These are phyloP conservation scores for Pantherophis alleghaniensis DNA, from an alignment of 2,797 vertebrate species.

Conservation along the genomic window DNA sequence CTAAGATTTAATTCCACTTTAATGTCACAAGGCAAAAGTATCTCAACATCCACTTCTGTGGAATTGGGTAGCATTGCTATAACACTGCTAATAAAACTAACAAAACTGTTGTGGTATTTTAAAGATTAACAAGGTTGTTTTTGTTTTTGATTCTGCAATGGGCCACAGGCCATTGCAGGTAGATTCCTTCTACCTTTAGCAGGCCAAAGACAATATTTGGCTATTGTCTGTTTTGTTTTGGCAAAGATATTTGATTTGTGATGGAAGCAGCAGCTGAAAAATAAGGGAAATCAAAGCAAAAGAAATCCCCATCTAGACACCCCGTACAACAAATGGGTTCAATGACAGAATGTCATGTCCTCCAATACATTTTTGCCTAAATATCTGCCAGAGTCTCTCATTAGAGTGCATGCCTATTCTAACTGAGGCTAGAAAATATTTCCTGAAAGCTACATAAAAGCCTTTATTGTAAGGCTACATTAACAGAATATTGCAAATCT, in stretches of 20 bases:
- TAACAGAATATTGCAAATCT: neutral
- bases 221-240: neutral
- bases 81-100: neutral
- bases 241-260: neutral
- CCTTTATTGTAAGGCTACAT: neutral
- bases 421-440: neutral
- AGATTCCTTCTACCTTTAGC: neutral
- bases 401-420: neutral
- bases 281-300: neutral
- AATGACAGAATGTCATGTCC: neutral
- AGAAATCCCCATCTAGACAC: neutral
- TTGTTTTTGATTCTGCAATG: neutral
- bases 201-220: neutral
- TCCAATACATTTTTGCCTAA: neutral
- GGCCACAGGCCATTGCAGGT: neutral
- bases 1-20: neutral
- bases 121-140: neutral
- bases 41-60: neutral
- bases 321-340: neutral
- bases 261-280: neutral
- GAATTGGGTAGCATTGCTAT: neutral
- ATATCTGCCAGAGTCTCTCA: neutral
- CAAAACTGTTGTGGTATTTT: neutral
- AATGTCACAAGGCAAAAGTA: neutral
- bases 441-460: neutral